Conservation (phyloP, 1,140 invertebrate genomes). For the Radopholus similis region DNA sequence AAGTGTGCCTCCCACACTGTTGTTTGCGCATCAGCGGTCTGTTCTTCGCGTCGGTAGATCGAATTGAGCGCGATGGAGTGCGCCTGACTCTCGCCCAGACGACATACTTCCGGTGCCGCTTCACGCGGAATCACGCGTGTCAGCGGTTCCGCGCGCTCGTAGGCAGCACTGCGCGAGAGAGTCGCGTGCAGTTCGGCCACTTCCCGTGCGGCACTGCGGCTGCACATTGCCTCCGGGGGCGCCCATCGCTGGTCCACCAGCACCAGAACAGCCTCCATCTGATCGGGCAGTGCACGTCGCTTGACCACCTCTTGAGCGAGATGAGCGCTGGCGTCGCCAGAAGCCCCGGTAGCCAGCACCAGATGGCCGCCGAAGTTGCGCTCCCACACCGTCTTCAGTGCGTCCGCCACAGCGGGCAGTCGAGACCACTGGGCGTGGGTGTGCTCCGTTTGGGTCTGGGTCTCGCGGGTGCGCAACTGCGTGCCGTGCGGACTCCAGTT, state of each 20-base stretch:
- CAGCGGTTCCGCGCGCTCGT: neutral
- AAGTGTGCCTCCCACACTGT: conserved; percentile 26
- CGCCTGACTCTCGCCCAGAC: conserved; percentile 31
- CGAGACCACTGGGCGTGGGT: conserved; percentile 14
- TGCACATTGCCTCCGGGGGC: too few species aligned
- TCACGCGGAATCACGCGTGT: conserved; percentile 15
- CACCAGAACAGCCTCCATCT: neutral
- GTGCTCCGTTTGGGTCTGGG: conserved; percentile 1
- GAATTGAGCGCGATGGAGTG: conserved; percentile 30
- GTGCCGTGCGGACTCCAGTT: conserved; percentile 2
- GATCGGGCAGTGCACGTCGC: neutral
- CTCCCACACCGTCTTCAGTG: neutral
- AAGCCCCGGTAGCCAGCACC: neutral
- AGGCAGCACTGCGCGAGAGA: neutral
- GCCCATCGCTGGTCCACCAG: neutral
- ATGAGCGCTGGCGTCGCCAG: neutral
- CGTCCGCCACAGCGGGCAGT: neutral
- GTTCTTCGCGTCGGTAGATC: conserved; percentile 26
- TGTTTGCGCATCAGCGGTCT: neutral
- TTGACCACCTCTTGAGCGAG: conserved; percentile 2
- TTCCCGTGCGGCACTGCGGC: neutral
- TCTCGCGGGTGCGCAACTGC: conserved; percentile 10
- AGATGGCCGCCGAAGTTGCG: neutral
- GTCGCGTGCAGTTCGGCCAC: neutral
- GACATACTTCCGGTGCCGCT: conserved; percentile 11